A percentile compares a stretch with the other conserved stretches of the same genome.
phyloP scores from a whole-genome alignment of 2,888 invertebrate species.

The Eupithecia subfuscata region DNA sequence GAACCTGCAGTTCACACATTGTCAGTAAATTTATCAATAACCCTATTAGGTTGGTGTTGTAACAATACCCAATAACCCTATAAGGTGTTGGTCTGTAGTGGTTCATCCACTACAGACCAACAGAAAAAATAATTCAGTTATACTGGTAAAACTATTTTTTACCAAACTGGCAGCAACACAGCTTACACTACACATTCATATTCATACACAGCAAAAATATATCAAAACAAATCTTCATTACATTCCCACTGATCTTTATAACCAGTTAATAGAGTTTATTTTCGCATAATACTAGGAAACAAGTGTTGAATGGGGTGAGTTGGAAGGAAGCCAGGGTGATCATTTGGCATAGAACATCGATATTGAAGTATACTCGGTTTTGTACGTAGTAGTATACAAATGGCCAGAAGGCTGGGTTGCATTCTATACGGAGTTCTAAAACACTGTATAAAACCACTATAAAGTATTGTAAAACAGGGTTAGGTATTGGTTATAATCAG shows the following conservation, averaged over 20 bases:
- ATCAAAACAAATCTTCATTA: constrained; percentile 29
- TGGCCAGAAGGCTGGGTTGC: no score
- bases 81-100: no score
- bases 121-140: no score
- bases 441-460: no score
- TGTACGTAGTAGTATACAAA: not conserved
- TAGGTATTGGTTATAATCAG: no score
- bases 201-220: constrained; percentile 28
- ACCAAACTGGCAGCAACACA: not conserved
- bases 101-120: no score
- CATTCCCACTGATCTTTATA: constrained; percentile 33
- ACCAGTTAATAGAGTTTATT: constrained; percentile 43
- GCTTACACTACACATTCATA: constrained; percentile 24
- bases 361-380: constrained; percentile 34
- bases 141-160: not conserved
- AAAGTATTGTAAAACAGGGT: no score
- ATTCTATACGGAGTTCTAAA: no score
- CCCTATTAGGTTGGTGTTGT: no score
- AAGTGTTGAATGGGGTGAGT: constrained; percentile 35
- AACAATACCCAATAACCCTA: no score
- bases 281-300: constrained; percentile 36
- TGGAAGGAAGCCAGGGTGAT: constrained; percentile 56
- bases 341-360: constrained; percentile 63
- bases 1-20: no score
- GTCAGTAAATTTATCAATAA: no score